These are phyloP conservation scores for Caenorhabditis remanei DNA, from an alignment of 1,140 invertebrate genomes.

Conservation along the genomic window DNA sequence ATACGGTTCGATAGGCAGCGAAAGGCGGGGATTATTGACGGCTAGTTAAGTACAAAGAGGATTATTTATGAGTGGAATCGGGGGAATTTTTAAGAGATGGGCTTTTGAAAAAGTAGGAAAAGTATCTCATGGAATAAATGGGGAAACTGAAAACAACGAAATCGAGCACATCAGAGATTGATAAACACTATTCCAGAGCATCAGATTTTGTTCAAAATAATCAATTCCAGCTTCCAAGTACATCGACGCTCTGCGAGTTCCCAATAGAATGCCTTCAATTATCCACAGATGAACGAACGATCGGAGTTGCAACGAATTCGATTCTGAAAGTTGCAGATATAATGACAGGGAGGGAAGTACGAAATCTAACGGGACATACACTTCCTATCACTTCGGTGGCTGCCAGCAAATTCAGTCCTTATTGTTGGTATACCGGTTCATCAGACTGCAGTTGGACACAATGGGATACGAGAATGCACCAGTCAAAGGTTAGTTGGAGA, in stretches of 20 bases:
- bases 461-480: slow-evolving; percentile 21
- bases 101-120: too few relatives aligned
- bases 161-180: too few relatives aligned
- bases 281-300: slow-evolving; percentile 9
- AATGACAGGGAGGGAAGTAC: neutral
- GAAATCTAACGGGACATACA: slow-evolving; percentile 10
- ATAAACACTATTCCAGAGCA: too few relatives aligned
- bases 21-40: slow-evolving; percentile 18
- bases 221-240: slow-evolving; percentile 19
- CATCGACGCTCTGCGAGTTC: neutral
- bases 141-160: too few relatives aligned
- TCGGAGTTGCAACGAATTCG: slow-evolving; percentile 2
- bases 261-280: slow-evolving; percentile 20
- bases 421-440: slow-evolving; percentile 36
- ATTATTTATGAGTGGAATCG: neutral
- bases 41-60: slow-evolving; percentile 1
- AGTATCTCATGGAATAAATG: too few relatives aligned
- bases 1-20: slow-evolving; percentile 31
- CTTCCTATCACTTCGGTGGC: neutral
- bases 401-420: slow-evolving; percentile 27
- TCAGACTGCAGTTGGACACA: slow-evolving; percentile 40
- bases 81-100: too few relatives aligned
- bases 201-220: too few relatives aligned
- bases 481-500: neutral
- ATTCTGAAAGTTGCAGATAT: slow-evolving; percentile 24